These are phyloP conservation scores for Lagodon rhomboides DNA, from an alignment of 2,797 vertebrate species.

Conservation along the genomic window DNA sequence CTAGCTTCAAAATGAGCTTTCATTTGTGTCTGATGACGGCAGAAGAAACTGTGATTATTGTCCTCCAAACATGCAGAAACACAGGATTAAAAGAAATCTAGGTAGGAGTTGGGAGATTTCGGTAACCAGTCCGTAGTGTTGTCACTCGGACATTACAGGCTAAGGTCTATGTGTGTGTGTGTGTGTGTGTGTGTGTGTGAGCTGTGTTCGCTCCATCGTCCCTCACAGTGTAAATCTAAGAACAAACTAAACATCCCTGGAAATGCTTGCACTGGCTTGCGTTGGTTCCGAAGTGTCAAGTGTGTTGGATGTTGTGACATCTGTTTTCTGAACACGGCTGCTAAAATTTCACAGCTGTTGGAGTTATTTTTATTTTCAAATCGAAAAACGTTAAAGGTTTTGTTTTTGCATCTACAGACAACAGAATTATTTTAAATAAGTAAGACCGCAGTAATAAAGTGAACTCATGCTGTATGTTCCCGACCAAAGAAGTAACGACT, in stretches of 20 bases:
- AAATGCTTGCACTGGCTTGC: constrained; percentile 51
- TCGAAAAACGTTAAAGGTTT: constrained; percentile 28
- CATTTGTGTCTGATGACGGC: constrained; percentile 17
- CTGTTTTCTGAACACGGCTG: constrained; percentile 45
- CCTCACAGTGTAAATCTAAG: constrained; percentile 76
- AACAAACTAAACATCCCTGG: constrained; percentile 44
- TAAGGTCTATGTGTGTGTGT: constrained; percentile 43
- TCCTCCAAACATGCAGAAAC: constrained; percentile 69
- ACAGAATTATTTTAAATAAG: constrained; percentile 11
- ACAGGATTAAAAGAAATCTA: constrained; percentile 41
- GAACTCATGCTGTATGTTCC: constrained; percentile 36
- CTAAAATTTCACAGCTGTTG: constrained; percentile 24
- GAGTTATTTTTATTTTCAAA: constrained; percentile 1
- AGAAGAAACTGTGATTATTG: constrained; percentile 36
- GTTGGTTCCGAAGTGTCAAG: constrained; percentile 50
- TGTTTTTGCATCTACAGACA: constrained; percentile 17
- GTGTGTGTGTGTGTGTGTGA: constrained; percentile 30
- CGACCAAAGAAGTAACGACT: constrained; percentile 11
- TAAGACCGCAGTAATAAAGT: constrained; percentile 12
- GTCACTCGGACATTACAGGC: constrained; percentile 49
- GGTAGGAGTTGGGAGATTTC: constrained; percentile 38
- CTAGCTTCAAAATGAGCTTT: constrained; percentile 24
- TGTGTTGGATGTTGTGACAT: constrained; percentile 48
- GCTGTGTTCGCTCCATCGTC: constrained; percentile 38
- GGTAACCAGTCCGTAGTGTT: constrained; percentile 39